Conservation (phyloP, 2,797 vertebrate species). For the Paramormyrops hopkinsi region DNA sequence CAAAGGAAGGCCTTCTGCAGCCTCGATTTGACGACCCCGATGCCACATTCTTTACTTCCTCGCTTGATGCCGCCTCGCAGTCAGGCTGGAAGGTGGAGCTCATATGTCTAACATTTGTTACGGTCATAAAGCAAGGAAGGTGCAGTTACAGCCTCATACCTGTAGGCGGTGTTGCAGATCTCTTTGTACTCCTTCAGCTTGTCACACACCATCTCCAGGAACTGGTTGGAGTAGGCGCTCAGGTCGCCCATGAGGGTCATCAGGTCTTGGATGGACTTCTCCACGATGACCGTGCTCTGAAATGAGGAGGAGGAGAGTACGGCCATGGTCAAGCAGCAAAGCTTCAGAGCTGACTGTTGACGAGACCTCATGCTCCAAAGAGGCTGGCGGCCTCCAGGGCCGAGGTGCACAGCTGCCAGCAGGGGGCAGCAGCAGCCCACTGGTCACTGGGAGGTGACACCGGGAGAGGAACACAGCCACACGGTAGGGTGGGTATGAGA, state of each 20-base stretch:
- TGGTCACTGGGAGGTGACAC: not conserved
- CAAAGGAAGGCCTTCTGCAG: not conserved
- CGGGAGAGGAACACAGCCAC: not conserved
- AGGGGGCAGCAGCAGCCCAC: slow-evolving; percentile 54
- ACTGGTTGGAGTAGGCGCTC: slow-evolving; percentile 94
- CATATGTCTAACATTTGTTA: not conserved
- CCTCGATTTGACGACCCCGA: not conserved
- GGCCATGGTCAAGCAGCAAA: not conserved
- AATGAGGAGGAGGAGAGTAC: slow-evolving; percentile 10
- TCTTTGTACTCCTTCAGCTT: slow-evolving; percentile 97
- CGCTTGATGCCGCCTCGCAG: not conserved
- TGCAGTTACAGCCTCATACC: slow-evolving; percentile 56
- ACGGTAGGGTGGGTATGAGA: not conserved
- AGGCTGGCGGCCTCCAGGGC: not conserved
- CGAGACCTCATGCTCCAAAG: not conserved
- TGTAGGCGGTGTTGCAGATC: slow-evolving; percentile 84
- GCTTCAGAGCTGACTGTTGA: not conserved
- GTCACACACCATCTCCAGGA: slow-evolving; percentile 95
- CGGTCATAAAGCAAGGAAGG: not conserved
- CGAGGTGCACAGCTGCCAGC: slow-evolving; percentile 40
- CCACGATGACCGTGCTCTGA: slow-evolving; percentile 91
- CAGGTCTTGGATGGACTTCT: slow-evolving; percentile 94
- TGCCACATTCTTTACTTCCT: not conserved
- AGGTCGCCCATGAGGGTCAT: slow-evolving; percentile 92
- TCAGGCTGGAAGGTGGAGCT: not conserved